phyloP scores from a whole-genome alignment of 2,888 invertebrate genomes.

The Hirtodrosophila alboralis region DNA sequence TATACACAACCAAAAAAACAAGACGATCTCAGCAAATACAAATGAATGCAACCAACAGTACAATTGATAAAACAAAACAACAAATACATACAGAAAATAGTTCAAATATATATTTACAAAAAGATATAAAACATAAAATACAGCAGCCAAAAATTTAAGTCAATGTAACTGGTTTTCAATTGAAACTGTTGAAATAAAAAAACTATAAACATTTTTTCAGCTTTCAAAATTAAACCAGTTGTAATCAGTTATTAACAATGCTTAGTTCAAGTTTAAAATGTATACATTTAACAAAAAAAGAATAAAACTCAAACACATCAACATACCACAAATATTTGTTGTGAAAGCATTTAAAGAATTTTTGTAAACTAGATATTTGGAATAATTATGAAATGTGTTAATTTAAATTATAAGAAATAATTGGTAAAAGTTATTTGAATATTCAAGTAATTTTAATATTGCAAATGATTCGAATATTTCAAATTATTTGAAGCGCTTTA shows the following conservation, averaged over 20 bases:
- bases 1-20: conserved; percentile 41
- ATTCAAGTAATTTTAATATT: conserved; percentile 1
- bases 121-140: conserved; percentile 15
- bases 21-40: conserved; percentile 70
- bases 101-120: conserved; percentile 66
- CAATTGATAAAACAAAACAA: conserved; percentile 46
- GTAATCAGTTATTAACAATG: conserved; percentile 29
- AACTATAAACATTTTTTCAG: conserved; percentile 23
- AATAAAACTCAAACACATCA: conserved; percentile 14
- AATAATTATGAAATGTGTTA: background rate
- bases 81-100: conserved; percentile 67
- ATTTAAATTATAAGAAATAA: no score
- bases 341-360: background rate
- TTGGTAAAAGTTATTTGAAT: conserved; percentile 2
- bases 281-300: no score
- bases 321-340: conserved; percentile 1
- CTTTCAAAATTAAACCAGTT: conserved; percentile 32
- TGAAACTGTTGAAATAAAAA: conserved; percentile 17
- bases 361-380: background rate
- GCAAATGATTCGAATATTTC: background rate
- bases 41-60: conserved; percentile 67
- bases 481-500: conserved; percentile 1
- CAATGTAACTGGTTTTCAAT: conserved; percentile 17
- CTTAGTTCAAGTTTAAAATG: conserved; percentile 37
- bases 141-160: conserved; percentile 8